Base-by-base conservation (phyloP, 2,888 invertebrate species). In the Diogma glabrata region DNA sequence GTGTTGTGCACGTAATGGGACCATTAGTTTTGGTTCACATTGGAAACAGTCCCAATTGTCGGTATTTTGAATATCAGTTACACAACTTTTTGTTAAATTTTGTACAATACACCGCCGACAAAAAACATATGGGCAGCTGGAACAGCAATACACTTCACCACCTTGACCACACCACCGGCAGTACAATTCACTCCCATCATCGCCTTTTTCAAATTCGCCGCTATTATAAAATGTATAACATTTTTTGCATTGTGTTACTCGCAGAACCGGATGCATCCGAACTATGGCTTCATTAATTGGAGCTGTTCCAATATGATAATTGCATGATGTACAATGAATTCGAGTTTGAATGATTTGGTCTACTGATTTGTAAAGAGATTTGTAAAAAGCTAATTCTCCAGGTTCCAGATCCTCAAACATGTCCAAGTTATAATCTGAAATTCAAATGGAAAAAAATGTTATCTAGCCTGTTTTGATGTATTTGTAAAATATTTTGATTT, bases 81-180 rank as follows among this genome's bases (percentile, higher is more conserved):
- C 77, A 61, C 80, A 80, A 17, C 75, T 67, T 3, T 69, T 60
- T 9, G 85, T 82, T 52, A 86, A 74, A 64, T 87, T 87, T 52
- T 81, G 76, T 54, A 77, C 77, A 49, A 87, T 83, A 63, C 87
- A 87, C 72, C 82, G 84, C 74, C 82, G 82, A 66, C 84, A 84
- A 64, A 84, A 84, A 0, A 84, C 84, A 69, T 76, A 81, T 47
- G 81, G 78, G 56, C 87, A 87, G 55, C 77, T 76, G 2, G 86
- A 80, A 61, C 87, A 87, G 62, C 87, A 87, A 61, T 85, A 82
- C 1, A 87, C 83, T 67, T 82, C 82, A 4, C 83, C 83, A 4
- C 79, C 87, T 65, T 87, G 86, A 0, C 87, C 87, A 62, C 87
- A 87, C 87, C 87, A 87, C 47, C 87, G 76, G 59, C 87, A 87